Percentiles rank a stretch among this genome's conserved stretches.
Evolutionary conservation across 2,113 vertebrate species (phyloP).

Genomic region (Nibea albiflora): DNA sequence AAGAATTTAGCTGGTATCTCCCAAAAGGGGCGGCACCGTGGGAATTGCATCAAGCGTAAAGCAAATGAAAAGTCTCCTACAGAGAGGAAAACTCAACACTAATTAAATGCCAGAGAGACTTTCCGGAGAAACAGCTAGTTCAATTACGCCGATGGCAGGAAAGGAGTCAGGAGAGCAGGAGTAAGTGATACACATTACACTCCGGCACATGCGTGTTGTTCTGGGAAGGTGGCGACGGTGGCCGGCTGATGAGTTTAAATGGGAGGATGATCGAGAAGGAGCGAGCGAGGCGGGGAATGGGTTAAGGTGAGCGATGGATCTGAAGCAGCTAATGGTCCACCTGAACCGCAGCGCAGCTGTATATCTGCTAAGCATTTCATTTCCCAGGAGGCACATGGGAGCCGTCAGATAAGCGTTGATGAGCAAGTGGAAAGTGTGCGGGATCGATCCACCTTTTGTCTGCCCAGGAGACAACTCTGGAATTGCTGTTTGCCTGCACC

Average conservation of each 20-base stretch:
- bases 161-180: neutral
- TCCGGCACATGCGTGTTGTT: neutral
- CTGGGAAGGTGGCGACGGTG: neutral
- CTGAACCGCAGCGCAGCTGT: conserved; percentile 18
- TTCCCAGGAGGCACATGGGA: conserved; percentile 35
- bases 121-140: conserved; percentile 13
- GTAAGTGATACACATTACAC: neutral
- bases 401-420: conserved; percentile 31
- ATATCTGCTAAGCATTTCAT: conserved; percentile 40
- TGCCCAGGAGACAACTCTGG: neutral
- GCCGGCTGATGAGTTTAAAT: neutral
- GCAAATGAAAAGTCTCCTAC: conserved; percentile 25
- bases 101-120: conserved; percentile 42
- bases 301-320: conserved; percentile 17
- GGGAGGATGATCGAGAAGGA: neutral
- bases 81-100: conserved; percentile 16
- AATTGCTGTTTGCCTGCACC: conserved; percentile 11
- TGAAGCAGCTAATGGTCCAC: conserved; percentile 11
- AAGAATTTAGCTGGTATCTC: neutral
- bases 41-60: neutral
- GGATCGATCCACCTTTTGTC: conserved; percentile 28
- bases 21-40: neutral
- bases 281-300: neutral
- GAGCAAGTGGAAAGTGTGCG: neutral
- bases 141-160: conserved; percentile 9